A percentile compares a stretch with the other conserved stretches of the same genome.
Conservation (phyloP, 2,113 vertebrate genomes). For the human (Homo sapiens) region GRCh38 chr1:80804501-80805000, state of each 20-base stretch:
- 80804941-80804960: neutral
- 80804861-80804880: slow-evolving; percentile 19
- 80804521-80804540: neutral
- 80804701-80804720: slow-evolving; percentile 58
- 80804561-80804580: slow-evolving; percentile 51
- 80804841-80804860: slow-evolving; percentile 29
- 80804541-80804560: slow-evolving; percentile 31
- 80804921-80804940: neutral
- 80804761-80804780: slow-evolving; percentile 51
- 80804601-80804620: too few relatives aligned
- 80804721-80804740: neutral
- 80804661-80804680: too few relatives aligned
- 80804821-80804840: slow-evolving; percentile 27
- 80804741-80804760: neutral
- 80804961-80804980: neutral
- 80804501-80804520: neutral
- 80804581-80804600: neutral
- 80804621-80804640: too few relatives aligned
- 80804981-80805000: neutral
- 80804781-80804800: slow-evolving; percentile 39
- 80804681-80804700: neutral
- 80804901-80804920: slow-evolving; percentile 24
- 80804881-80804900: neutral
- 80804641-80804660: too few relatives aligned
- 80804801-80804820: slow-evolving; percentile 33